Evolutionary conservation across 2,888 invertebrate species (phyloP).

Genomic region (Thalpophila matura): DNA sequence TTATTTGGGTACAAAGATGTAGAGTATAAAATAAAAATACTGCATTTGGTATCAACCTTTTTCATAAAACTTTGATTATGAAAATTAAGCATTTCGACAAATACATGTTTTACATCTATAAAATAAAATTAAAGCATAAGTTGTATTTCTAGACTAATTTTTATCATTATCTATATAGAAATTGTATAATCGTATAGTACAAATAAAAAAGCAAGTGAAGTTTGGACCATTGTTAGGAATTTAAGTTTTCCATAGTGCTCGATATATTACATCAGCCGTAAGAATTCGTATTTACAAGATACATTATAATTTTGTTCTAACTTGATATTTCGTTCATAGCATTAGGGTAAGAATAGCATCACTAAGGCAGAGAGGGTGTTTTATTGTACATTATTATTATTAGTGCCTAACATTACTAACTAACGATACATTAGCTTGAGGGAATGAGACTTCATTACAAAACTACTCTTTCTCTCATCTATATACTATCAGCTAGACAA

Average conservation of each 20-base stretch:
- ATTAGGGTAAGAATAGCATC: slow-evolving; percentile 87
- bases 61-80: slow-evolving; percentile 88
- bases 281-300: slow-evolving; percentile 87
- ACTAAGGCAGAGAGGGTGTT: slow-evolving; percentile 90
- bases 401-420: slow-evolving; percentile 80
- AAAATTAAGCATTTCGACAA: slow-evolving; percentile 89
- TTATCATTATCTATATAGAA: slow-evolving; percentile 85
- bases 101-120: slow-evolving; percentile 87
- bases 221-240: slow-evolving; percentile 91
- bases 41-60: slow-evolving; percentile 90
- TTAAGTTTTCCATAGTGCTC: slow-evolving; percentile 88
- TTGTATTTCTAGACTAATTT: slow-evolving; percentile 84
- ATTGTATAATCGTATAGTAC: slow-evolving; percentile 89
- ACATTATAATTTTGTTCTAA: slow-evolving; percentile 82
- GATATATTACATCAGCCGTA: slow-evolving; percentile 85
- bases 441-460: slow-evolving; percentile 66
- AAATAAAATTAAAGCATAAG: slow-evolving; percentile 89
- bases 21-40: slow-evolving; percentile 90
- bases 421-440: slow-evolving; percentile 74
- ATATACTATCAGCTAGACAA: slow-evolving; percentile 73
- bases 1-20: slow-evolving; percentile 90
- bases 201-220: slow-evolving; percentile 90
- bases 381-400: slow-evolving; percentile 87
- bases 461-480: slow-evolving; percentile 67
- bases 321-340: slow-evolving; percentile 82